Conservation (phyloP, 2,888 invertebrate species). For the Scaptomyza caliginosa region DNA sequence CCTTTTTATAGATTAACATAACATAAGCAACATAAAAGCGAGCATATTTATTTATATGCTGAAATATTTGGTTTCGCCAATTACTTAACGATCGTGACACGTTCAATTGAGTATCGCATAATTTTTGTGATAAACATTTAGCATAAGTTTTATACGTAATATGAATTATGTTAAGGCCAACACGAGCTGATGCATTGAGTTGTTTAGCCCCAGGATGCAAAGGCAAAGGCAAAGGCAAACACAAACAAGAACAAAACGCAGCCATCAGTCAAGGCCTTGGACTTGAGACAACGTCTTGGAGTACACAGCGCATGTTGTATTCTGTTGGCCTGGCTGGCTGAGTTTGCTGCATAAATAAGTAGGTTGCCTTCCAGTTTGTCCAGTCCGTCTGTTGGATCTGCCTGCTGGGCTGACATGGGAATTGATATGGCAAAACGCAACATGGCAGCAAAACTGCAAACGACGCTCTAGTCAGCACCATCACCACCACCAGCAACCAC, state of each 20-base stretch:
- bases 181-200: conserved; percentile 70
- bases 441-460: conserved; percentile 50
- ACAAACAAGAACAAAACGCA: conserved; percentile 40
- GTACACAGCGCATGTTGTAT: conserved; percentile 13
- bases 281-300: not conserved
- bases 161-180: conserved; percentile 63
- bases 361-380: conserved; percentile 55
- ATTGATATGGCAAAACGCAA: conserved; percentile 75
- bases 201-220: conserved; percentile 70
- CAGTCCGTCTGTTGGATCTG: conserved; percentile 42
- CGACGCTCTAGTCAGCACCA: conserved; percentile 30
- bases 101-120: conserved; percentile 48
- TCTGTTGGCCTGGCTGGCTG: conserved; percentile 21
- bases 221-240: not conserved
- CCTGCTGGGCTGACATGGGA: conserved; percentile 69
- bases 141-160: conserved; percentile 69
- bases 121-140: conserved; percentile 61
- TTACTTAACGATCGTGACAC: conserved; percentile 50
- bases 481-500: conserved; percentile 1
- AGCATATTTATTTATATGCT: not conserved
- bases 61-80: conserved; percentile 21
- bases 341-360: conserved; percentile 66
- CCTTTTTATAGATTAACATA: too few species aligned
- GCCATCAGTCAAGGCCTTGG: conserved; percentile 62
- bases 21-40: not conserved